phyloP scores from a whole-genome alignment of 2,113 vertebrate genomes.

The Centropus bengalensis region DNA sequence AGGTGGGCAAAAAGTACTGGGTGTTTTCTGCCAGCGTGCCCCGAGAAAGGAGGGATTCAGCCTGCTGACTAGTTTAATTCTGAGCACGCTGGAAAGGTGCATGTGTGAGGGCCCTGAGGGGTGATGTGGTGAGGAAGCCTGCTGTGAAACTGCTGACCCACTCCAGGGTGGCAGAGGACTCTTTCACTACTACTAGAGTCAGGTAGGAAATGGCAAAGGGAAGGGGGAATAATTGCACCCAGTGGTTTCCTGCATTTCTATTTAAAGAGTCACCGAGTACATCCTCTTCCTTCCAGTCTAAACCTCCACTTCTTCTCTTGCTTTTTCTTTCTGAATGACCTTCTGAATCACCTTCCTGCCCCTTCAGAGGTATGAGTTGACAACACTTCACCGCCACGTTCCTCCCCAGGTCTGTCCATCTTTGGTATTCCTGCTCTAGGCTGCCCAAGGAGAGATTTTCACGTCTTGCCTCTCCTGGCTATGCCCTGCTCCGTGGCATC shows the following conservation, averaged over 20 bases:
- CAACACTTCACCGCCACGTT: not conserved
- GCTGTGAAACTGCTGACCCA: not conserved
- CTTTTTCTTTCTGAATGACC: not conserved
- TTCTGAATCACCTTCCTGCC: not conserved
- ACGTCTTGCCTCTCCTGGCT: not conserved
- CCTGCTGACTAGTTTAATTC: not conserved
- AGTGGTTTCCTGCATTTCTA: slow-evolving; percentile 32
- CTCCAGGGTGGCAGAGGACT: rapidly evolving
- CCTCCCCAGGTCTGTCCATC: not conserved
- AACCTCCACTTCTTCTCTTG: not conserved
- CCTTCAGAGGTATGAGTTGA: not conserved
- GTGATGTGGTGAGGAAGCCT: not conserved
- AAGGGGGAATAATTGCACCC: slow-evolving; percentile 4
- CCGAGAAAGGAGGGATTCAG: not conserved
- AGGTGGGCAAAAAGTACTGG: not conserved
- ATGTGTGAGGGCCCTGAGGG: not conserved
- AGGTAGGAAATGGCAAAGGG: not conserved
- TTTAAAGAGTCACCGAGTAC: slow-evolving; percentile 33
- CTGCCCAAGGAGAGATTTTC: not conserved
- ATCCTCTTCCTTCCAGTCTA: slow-evolving; percentile 12
- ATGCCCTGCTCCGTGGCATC: not conserved
- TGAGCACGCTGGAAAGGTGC: not conserved
- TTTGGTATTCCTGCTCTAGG: not conserved
- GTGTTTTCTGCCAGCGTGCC: not conserved
- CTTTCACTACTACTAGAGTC: not conserved